These are phyloP conservation scores for Enteromius afrohamiltoni DNA, from an alignment of 2,797 vertebrate genomes.

Conservation along the genomic window DNA sequence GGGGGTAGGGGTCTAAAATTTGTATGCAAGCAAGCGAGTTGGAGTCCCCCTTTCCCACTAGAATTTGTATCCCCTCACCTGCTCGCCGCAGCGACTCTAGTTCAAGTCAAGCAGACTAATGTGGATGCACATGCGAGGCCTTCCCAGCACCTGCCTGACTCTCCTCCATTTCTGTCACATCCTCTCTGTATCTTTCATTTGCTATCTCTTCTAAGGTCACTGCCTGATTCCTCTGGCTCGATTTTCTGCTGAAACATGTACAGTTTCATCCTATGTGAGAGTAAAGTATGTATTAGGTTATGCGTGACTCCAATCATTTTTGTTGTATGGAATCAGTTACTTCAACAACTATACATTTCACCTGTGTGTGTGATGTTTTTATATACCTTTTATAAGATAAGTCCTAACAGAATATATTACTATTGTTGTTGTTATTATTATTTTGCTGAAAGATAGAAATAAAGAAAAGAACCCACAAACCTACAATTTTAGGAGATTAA, in stretches of 20 bases:
- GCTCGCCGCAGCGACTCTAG: slow-evolving; percentile 89
- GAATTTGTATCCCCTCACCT: slow-evolving; percentile 91
- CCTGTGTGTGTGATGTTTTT: not conserved
- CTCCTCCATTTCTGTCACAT: not conserved
- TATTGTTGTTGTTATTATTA: not conserved
- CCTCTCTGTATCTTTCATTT: not conserved
- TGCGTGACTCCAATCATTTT: not conserved
- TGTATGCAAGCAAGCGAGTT: slow-evolving; percentile 82
- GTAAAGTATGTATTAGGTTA: slow-evolving; percentile 11
- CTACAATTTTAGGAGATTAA: not conserved
- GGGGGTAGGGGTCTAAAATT: slow-evolving; percentile 71
- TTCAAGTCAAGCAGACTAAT: slow-evolving; percentile 90
- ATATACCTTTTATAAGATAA: not conserved
- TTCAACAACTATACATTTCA: not conserved
- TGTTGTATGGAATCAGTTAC: not conserved
- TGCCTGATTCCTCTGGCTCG: not conserved
- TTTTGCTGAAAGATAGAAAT: not conserved
- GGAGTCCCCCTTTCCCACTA: slow-evolving; percentile 57
- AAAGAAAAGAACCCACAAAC: not conserved
- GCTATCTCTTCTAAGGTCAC: not conserved
- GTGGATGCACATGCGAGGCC: slow-evolving; percentile 88
- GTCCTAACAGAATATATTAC: not conserved
- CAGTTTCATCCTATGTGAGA: slow-evolving; percentile 15
- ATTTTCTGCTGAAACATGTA: not conserved
- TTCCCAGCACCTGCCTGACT: slow-evolving; percentile 86